Conservation (phyloP, 2,113 vertebrate genomes). For the Perca flavescens region DNA sequence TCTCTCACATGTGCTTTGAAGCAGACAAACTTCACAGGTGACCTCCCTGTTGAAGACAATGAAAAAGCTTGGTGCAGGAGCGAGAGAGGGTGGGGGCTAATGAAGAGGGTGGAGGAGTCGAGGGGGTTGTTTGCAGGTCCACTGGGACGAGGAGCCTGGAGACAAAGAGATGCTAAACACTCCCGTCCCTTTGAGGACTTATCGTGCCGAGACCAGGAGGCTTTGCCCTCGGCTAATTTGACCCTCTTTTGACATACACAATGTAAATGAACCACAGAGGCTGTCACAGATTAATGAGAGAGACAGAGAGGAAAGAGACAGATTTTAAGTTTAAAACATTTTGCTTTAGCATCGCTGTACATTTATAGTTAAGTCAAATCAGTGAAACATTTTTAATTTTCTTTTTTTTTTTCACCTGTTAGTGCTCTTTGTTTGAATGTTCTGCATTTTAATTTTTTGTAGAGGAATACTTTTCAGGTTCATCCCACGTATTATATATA, state of each 20-base stretch:
- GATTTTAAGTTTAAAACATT: neutral
- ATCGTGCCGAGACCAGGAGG: conserved; percentile 18
- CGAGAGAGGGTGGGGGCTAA: conserved; percentile 38
- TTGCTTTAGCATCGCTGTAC: neutral
- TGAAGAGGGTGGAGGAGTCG: conserved; percentile 48
- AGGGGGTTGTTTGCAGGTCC: conserved; percentile 33
- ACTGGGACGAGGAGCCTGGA: conserved; percentile 53
- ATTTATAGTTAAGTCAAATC: conserved; percentile 4
- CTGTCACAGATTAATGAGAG: conserved; percentile 20
- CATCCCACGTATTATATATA: neutral
- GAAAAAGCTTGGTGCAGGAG: conserved; percentile 25
- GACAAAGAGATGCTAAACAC: conserved; percentile 75
- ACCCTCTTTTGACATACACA: conserved; percentile 48
- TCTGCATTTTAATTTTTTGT: neutral
- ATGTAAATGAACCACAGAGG: conserved; percentile 46
- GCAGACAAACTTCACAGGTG: conserved; percentile 57
- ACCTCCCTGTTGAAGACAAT: conserved; percentile 52
- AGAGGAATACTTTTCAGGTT: neutral
- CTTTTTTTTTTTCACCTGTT: neutral
- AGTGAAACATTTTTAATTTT: neutral
- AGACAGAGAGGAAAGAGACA: neutral
- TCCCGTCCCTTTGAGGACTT: conserved; percentile 49
- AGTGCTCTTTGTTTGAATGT: conserved; percentile 12
- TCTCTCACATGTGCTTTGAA: conserved; percentile 35
- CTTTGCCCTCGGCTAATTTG: conserved; percentile 63